Evolutionary conservation across 1,140 invertebrate genomes (phyloP), one percentile per base, ranked within the genome.

Genomic region (Panagrolaimus sp.): DNA sequence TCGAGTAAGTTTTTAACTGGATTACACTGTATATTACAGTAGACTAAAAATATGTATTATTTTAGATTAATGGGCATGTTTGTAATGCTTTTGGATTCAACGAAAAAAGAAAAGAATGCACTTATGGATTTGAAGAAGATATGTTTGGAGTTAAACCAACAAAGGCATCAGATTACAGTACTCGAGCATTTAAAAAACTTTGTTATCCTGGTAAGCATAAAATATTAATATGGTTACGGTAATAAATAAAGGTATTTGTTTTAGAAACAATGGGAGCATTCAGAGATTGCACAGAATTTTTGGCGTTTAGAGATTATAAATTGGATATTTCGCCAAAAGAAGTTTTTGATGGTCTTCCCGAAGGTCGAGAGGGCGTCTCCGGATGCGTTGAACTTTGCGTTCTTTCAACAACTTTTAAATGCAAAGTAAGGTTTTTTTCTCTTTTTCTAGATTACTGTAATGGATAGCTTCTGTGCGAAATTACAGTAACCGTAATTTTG

Each of bases 331-430:
- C 17, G 17, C 69, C 69, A 12, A 69, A 43, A 5, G 69, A 71
- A 63, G 43, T 71, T 32, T 71, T 71, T 43, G 65, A 69, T n/a
- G 65, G 55, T 28, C 44, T 71, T 14, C 69, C 69, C 0, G 4
- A 15, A n/a, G 65, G 63, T 4, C 26, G 43, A 17, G 69, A 71
- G 15, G 69, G 69, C 15, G 32, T 71, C 1, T 71, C 65, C 5
- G 48, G 26, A 9, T 71, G 69, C 24, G 67, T 71, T 43, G 69
- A 71, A 43, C 43, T 71, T 9, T 71, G 69, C 24, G 65, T 71
- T 55, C 48, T 71, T 7, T 21, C 69, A 8, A 66, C 43, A 2
- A 38, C 24, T 24, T 71, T 71, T 43, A 38, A 43, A 26, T 71
- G 69, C 65, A 69, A 55, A n/a, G n/a, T n/a, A n/a, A n/a, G n/a